A percentile compares a stretch with the other conserved stretches of the same genome.
phyloP scores from a whole-genome alignment of 2,113 vertebrate genomes.

The Podilymbus podiceps region DNA sequence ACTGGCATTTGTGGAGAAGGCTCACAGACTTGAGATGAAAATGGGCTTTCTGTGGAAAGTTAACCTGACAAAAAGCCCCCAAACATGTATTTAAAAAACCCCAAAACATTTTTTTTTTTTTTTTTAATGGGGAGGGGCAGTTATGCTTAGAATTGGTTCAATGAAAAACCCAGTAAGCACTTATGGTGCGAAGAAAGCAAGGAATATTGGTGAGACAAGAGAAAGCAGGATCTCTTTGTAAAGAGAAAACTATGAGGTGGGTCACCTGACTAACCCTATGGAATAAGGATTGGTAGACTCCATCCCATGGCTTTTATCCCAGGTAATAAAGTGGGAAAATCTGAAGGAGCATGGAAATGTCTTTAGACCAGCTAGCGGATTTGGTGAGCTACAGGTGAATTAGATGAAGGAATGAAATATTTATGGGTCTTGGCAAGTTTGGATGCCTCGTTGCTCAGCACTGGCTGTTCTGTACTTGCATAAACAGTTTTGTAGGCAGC shows the following conservation, averaged over 20 bases:
- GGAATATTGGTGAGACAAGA: neutral
- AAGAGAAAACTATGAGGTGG: neutral
- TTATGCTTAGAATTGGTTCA: neutral
- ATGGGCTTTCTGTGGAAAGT: neutral
- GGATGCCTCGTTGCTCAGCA: neutral
- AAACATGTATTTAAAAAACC: neutral
- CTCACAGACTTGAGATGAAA: neutral
- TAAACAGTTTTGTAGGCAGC: neutral
- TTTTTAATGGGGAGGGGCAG: accelerated
- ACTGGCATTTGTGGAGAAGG: neutral
- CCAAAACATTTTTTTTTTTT: too few species aligned
- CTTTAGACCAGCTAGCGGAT: neutral
- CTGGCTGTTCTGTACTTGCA: neutral
- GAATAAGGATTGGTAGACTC: neutral
- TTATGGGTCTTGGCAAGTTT: neutral
- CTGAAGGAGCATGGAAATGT: neutral
- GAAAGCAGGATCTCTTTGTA: neutral
- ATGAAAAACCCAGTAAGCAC: neutral
- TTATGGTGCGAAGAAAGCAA: neutral
- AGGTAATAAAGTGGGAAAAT: neutral
- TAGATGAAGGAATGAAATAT: neutral
- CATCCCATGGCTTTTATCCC: neutral
- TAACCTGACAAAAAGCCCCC: neutral
- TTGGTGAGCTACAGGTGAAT: neutral
- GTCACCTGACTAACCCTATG: neutral